Conservation (phyloP, 2,113 vertebrate genomes). For the Raja brachyura region DNA sequence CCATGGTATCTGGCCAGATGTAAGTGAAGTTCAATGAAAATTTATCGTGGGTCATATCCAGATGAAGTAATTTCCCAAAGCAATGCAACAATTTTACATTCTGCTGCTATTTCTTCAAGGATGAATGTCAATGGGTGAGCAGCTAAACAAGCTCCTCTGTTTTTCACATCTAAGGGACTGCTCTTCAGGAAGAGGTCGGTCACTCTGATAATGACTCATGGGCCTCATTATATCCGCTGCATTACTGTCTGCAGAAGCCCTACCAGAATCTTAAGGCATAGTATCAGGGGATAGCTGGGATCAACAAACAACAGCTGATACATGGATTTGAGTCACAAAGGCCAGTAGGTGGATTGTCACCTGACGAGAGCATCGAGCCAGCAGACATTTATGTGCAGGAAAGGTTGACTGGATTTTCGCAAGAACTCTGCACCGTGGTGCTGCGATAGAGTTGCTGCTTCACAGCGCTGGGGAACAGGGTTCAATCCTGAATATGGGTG, state of each 20-base stretch:
- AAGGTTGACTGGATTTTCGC: neutral
- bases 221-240: constrained; percentile 29
- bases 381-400: neutral
- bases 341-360: neutral
- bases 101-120: constrained; percentile 6
- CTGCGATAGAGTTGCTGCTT: too few species aligned
- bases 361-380: neutral
- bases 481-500: too few species aligned
- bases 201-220: constrained; percentile 1
- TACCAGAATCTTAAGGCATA: neutral
- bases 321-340: constrained; percentile 14
- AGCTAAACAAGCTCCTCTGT: neutral
- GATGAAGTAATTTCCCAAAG: neutral
- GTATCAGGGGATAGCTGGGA: neutral
- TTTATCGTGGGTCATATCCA: neutral
- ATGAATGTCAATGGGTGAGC: neutral
- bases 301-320: neutral
- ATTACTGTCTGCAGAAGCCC: constrained; percentile 11
- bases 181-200: neutral
- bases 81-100: constrained; percentile 4
- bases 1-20: neutral
- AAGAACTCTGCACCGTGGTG: neutral
- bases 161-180: constrained; percentile 16
- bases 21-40: neutral
- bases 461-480: too few species aligned